Base-by-base conservation (phyloP, 2,888 invertebrate genomes). In the Spilarctia lutea region DNA sequence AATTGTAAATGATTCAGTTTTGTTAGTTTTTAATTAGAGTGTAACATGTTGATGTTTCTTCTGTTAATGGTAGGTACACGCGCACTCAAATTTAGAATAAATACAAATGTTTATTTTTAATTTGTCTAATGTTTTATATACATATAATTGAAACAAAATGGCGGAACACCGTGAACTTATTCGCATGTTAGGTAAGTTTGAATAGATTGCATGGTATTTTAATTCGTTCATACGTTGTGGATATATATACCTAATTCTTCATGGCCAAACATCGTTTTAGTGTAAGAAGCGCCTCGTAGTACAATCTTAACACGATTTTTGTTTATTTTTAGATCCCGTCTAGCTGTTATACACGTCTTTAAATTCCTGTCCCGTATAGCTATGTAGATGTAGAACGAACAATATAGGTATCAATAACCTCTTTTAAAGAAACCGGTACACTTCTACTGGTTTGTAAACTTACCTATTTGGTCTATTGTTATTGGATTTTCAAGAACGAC, bases 271-370 rank as follows among this genome's bases (percentile, higher is more conserved):
- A 72, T 72, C 42, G 18, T 60, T 42, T 60, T 27, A 39, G 35
- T 27, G 56, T 67, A 56, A 42, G 56, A 67, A 42, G 42, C 56
- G 30, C 60, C 39, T 30, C 42, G 67, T 42, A 60, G 67, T 60
- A 72, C 30, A 68, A 42, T 72, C 42, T 68, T 30, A 60, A 67
- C 48, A 66, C 30, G 71, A 24, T 39, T 72, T 71, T 66, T 72
- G 66, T 72, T 65, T 72, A 67, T 72, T 72, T 68, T 67, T 72
- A 67, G 56, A 56, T 60, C 18, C 67, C 67, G 18, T 27, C 33
- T 56, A 56, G 67, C 56, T 67, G 42, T 60, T 60, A 48, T 33
- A 56, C 30, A 66, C 33, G 24, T 27, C 67, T 72, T n/a, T 45
- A 20, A 68, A 68, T 45, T 48, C 30, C 30, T 68, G 68, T 68